Evolutionary conservation across 37 sponge, comb jelly and placozoan genomes (phyloP), one percentile per base, ranked within the genome.

Genomic region (Beroe forskalii): DNA sequence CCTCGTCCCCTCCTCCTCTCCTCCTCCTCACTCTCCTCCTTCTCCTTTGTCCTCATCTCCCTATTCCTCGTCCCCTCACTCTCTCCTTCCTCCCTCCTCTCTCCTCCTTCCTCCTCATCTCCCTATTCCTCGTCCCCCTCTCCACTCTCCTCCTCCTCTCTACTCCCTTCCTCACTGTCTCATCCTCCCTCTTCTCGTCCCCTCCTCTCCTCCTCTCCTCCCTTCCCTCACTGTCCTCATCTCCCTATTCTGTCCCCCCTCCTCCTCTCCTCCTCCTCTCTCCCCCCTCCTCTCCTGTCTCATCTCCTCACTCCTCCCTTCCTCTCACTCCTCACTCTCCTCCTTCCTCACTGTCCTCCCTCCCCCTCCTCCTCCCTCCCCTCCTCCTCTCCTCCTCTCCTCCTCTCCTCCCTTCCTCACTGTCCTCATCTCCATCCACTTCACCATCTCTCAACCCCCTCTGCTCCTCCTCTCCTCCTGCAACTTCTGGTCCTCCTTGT

Each of bases 401-500:
- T 32, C 91, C 92, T 20, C 93, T 95, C 20, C 93, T 93, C 61
- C 92, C 62, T 67, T 96, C 97, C 42, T 95, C 98, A 83, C 94
- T 94, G 9, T 72, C 86, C 8, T 32, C 61, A 4, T 62, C 41
- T 8, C 41, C 90, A 39, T 90, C 90, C 9, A 63, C 90, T 63
- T 90, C 89, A 35, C 96, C 96, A 28, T 93, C 95, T 40, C 94
- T 93, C 72, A 96, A 95, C 48, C 91, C 89, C 62, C 94, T 97
- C 33, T 91, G 94, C 36, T 86, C 63, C 83, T 91, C 93, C 44
- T 92, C 61, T 96, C 94, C 36, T 91, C 92, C 89, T 90, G 55
- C 41, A 98, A 90, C 83, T 98, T 94, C 69, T 92, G 93, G 40
- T 98, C 99, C 20, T 98, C 99, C 27, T 61, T 41, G 43, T 96